Evolutionary conservation across 2,113 vertebrate species (phyloP), one percentile per base, ranked within the genome.

Genomic region (Cichladusa arquata): DNA sequence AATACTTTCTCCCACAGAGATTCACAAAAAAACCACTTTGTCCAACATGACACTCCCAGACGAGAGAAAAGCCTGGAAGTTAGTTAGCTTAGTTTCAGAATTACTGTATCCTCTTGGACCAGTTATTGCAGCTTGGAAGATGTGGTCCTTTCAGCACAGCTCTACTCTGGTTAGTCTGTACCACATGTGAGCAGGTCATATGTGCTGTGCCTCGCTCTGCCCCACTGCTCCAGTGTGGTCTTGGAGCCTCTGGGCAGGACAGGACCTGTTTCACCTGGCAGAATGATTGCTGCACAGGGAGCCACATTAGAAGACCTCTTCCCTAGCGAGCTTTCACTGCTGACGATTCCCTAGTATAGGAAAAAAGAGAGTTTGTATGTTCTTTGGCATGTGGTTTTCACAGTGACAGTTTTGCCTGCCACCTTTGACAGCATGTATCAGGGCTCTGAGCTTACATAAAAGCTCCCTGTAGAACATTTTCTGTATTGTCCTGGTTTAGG

Each of bases 1-100:
- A 57, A 54, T 34, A 17, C 22, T 65, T 90, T 88, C 15, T 58
- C 11, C 24, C 11, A 4, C 18, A 58, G 53, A 83, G 13, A n/a
- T 34, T 54, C 29, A 61, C 31, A 23, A 42, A 80, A 80, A 12
- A 0, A 5, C 4, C 8, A 0, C 3, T 20, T 44, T 23, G 8
- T 24, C n/a, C 45, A 31, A 14, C 5, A 0, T 24, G 33, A 77
- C 3, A 2, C 1, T 57, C 38, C 24, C 11, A 26, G 57, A 76
- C 14, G 31, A 90, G 29, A 67, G 47, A 38, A 23, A 36, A 47
- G 33, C n/a, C 44, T 79, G n/a, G 14, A 74, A 89, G 20, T 72
- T n/a, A 56, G 61, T 42, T n/a, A n/a, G 31, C 24, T 79, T 42
- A 12, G 17, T 85, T 92, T 92, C 10, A 51, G 25, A 86, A 71